Evolutionary conservation across 2,888 invertebrate species (phyloP).

Genomic region (Pterobdella sp.): DNA sequence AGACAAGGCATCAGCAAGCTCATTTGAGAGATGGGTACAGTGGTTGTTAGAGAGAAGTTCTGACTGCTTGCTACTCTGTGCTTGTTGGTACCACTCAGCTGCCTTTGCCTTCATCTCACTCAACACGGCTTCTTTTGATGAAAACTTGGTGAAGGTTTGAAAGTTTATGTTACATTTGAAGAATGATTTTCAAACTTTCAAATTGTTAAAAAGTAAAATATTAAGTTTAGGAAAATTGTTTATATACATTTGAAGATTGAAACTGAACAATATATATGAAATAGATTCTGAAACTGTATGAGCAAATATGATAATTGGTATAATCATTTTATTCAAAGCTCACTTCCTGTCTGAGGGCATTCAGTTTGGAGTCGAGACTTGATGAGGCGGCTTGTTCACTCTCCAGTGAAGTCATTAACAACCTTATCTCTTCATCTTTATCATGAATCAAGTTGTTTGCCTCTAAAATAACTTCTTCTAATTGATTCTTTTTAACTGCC

Average conservation of each 20-base stretch:
- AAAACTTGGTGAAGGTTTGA: slow-evolving; percentile 27
- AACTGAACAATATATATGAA: neutral
- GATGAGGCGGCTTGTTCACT: slow-evolving; percentile 45
- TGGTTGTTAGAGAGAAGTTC: slow-evolving; percentile 51
- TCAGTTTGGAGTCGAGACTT: neutral
- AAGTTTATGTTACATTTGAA: slow-evolving; percentile 12
- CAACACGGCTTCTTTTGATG: slow-evolving; percentile 49
- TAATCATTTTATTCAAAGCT: neutral
- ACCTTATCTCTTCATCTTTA: slow-evolving; percentile 47
- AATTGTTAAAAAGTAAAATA: neutral
- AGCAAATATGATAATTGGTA: neutral
- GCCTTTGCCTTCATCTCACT: slow-evolving; percentile 51
- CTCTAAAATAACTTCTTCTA: slow-evolving; percentile 46
- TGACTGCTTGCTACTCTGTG: slow-evolving; percentile 49
- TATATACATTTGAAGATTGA: neutral
- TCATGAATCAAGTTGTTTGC: slow-evolving; percentile 48
- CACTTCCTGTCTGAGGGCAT: neutral
- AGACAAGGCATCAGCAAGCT: slow-evolving; percentile 48
- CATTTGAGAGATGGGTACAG: slow-evolving; percentile 46
- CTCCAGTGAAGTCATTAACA: slow-evolving; percentile 48
- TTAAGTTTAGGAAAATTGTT: neutral
- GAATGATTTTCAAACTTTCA: too few species aligned
- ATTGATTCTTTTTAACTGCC: slow-evolving; percentile 41
- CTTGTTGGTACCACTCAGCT: slow-evolving; percentile 53
- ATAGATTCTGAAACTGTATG: neutral